Evolutionary conservation across 1,140 invertebrate species (phyloP), one percentile per base, ranked within the genome.

Genomic region (Trigoniulus corallinus): DNA sequence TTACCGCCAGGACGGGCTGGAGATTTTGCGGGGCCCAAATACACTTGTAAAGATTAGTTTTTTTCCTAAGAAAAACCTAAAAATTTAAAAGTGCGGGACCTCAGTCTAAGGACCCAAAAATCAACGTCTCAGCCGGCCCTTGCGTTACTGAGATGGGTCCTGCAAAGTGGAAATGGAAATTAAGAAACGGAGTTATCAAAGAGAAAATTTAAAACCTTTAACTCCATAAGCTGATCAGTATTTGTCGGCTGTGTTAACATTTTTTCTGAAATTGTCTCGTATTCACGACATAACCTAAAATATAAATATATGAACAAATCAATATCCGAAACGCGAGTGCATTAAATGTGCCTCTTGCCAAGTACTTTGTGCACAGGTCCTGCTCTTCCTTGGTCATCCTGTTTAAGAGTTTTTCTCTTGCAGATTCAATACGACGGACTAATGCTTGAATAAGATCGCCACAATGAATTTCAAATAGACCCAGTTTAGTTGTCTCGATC

Each of bases 381-480:
- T 88, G 86, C 66, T 93, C 88, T 64, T 87, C 80, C 18, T 73
- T 63, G 4, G 80, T 76, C 77, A 93, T 83, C 60, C 74, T 74
- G 15, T 72, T 65, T 0, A 93, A 60, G 12, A 95, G 61, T 56
- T 78, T 74, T 29, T 79, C 75, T 54, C 79, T 78, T 15, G 91
- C 65, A 37, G 69, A 69, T n/a, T 77, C 72, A 0, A 85, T 82
- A 37, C 78, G 66, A 22, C 72, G 67, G 1, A 79, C 73, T 43
- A 95, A 67, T 2, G 78, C 71, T 13, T 73, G 69, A 23, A 94
- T 83, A n/a, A 94, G 68, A 50, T 84, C 79, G 40, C 75, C 75
- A 51, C 87, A 75, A 62, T 87, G 78, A 56, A 96, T 77, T 58
- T 87, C 81, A 64, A 88, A 95, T 63, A 92, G 79, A 22, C 85